phyloP scores from a whole-genome alignment of 2,797 vertebrate genomes.

The Mycteria americana region DNA sequence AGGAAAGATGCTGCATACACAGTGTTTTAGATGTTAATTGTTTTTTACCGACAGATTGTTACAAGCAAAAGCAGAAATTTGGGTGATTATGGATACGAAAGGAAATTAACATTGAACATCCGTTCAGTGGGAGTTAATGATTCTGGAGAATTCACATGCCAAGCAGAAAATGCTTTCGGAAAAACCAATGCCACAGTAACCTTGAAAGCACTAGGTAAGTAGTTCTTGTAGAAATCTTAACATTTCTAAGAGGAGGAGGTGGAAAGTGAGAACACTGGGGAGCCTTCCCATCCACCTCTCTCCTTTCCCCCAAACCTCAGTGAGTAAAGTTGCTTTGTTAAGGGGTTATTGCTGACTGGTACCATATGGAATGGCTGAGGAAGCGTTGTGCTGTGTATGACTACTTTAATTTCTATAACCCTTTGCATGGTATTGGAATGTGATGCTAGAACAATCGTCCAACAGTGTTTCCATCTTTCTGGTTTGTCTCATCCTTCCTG shows the following conservation, averaged over 20 bases:
- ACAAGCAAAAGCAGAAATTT: slow-evolving; percentile 70
- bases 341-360: slow-evolving; percentile 29
- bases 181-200: slow-evolving; percentile 82
- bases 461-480: neutral
- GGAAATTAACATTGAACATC: slow-evolving; percentile 81
- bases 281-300: neutral
- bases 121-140: slow-evolving; percentile 79
- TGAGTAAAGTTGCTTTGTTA: slow-evolving; percentile 29
- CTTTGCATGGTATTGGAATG: neutral
- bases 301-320: neutral
- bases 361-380: neutral
- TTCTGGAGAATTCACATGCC: slow-evolving; percentile 87
- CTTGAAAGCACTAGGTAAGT: slow-evolving; percentile 92
- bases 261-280: slow-evolving; percentile 5
- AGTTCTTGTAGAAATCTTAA: neutral
- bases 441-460: neutral
- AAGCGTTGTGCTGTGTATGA: neutral
- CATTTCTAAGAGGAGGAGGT: neutral
- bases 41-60: slow-evolving; percentile 79
- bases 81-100: slow-evolving; percentile 74
- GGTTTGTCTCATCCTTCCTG: neutral
- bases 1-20: slow-evolving; percentile 73
- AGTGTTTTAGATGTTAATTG: slow-evolving; percentile 79
- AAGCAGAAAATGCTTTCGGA: slow-evolving; percentile 87
- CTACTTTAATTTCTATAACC: neutral